These are phyloP conservation scores for Hirudo medicinalis DNA, from an alignment of 1,140 invertebrate species.

Conservation along the genomic window DNA sequence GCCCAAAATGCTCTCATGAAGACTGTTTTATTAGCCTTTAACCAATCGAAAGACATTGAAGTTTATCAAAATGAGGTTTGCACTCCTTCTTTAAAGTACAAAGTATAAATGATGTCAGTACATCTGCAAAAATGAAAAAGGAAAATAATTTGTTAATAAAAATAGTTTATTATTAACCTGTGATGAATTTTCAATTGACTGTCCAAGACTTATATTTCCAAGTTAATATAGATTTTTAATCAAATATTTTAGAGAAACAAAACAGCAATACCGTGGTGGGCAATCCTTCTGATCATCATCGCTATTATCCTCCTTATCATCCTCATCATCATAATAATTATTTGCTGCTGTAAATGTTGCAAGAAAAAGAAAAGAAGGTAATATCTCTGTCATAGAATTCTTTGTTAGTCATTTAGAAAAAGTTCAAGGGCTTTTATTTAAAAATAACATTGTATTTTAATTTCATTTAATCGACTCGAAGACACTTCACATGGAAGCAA, in stretches of 20 bases:
- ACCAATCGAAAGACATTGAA: neutral
- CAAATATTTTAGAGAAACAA: neutral
- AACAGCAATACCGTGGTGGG: slow-evolving; percentile 17
- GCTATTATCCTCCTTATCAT: slow-evolving; percentile 14
- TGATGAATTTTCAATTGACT: no score
- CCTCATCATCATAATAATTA: slow-evolving; percentile 3
- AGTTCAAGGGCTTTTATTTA: neutral
- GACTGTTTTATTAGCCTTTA: neutral
- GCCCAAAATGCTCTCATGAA: slow-evolving; percentile 5
- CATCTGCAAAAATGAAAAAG: neutral
- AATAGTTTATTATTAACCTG: no score
- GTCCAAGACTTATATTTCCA: no score
- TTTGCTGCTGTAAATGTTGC: slow-evolving; percentile 8
- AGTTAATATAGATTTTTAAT: neutral
- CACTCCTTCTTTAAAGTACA: neutral
- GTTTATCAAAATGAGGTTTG: slow-evolving; percentile 10
- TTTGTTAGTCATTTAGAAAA: neutral
- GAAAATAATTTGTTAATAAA: no score
- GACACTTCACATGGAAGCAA: neutral
- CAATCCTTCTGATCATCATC: slow-evolving; percentile 16
- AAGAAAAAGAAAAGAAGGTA: slow-evolving; percentile 12
- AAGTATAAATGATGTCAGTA: neutral
- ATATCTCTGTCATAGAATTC: neutral
- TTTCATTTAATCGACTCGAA: neutral
- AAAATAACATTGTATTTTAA: neutral